phyloP scores from a whole-genome alignment of 2,797 vertebrate species.

The Diplodus puntazzo region DNA sequence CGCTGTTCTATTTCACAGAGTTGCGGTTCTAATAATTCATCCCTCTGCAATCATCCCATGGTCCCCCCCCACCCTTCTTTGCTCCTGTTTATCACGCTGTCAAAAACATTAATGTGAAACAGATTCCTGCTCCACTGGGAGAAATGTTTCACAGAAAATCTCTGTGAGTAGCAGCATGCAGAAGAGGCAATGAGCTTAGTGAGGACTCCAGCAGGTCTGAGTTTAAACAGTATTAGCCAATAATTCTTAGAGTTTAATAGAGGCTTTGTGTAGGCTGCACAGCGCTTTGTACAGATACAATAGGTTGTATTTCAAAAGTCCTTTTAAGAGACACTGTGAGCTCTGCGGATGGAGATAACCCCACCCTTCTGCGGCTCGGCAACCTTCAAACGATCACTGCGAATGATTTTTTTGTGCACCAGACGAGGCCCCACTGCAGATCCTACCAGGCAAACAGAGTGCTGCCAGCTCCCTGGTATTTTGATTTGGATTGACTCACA shows the following conservation, averaged over 20 bases:
- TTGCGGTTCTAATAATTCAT: constrained; percentile 12
- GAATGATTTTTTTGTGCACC: neutral
- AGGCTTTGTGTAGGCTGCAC: neutral
- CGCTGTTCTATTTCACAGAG: neutral
- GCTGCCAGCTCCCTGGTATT: constrained; percentile 57
- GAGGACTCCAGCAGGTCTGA: constrained; percentile 19
- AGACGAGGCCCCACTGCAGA: constrained; percentile 2
- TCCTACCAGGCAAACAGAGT: constrained; percentile 13
- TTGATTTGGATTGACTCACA: constrained; percentile 28
- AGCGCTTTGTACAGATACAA: neutral
- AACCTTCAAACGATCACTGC: constrained; percentile 1
- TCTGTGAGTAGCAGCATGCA: neutral
- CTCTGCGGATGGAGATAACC: neutral
- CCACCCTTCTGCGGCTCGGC: constrained; percentile 17
- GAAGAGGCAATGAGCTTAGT: neutral
- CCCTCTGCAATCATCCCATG: neutral
- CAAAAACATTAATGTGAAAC: constrained; percentile 31
- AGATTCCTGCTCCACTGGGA: constrained; percentile 32
- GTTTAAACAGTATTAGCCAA: neutral
- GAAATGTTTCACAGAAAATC: constrained; percentile 23
- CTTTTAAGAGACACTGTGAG: neutral
- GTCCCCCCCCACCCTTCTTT: constrained; percentile 22
- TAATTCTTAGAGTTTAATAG: neutral
- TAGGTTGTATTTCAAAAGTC: neutral
- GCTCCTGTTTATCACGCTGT: constrained; percentile 14